A percentile compares a stretch with the other conserved stretches of the same genome.
phyloP scores from a whole-genome alignment of 1,140 invertebrate species.

The Leptinotarsa undecemlineata region DNA sequence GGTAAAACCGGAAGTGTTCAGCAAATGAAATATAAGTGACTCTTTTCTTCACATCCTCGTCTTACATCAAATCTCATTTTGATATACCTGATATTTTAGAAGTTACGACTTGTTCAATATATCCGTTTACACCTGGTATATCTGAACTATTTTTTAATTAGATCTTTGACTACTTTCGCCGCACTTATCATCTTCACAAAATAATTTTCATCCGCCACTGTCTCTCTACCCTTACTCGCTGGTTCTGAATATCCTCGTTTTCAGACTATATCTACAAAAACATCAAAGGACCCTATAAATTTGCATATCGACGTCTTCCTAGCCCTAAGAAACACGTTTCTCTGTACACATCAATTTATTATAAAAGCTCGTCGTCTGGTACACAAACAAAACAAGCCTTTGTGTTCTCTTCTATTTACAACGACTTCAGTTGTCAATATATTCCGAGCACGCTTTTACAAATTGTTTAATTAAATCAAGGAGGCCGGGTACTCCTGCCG shows the following conservation, averaged over 20 bases:
- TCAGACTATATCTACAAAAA: background rate
- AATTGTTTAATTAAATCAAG: slow-evolving; percentile 53
- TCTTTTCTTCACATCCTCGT: too few relatives aligned
- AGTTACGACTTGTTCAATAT: too few relatives aligned
- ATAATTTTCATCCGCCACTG: too few relatives aligned
- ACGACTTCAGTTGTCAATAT: slow-evolving; percentile 43
- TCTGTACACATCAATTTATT: slow-evolving; percentile 10
- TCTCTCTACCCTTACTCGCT: background rate
- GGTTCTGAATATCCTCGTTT: background rate
- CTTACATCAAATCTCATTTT: too few relatives aligned
- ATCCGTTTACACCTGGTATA: too few relatives aligned
- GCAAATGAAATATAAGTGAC: too few relatives aligned
- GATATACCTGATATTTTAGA: too few relatives aligned
- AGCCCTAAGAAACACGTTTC: background rate
- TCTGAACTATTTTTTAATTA: too few relatives aligned
- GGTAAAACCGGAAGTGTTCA: too few relatives aligned
- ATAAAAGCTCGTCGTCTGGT: slow-evolving; percentile 6
- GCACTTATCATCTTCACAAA: too few relatives aligned
- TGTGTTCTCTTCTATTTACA: slow-evolving; percentile 15
- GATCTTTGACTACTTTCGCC: too few relatives aligned
- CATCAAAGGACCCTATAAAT: background rate
- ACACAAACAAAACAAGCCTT: slow-evolving; percentile 15
- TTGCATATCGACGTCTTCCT: slow-evolving; percentile 11
- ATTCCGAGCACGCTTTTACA: slow-evolving; percentile 51
- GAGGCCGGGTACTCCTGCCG: slow-evolving; percentile 37